Conservation (phyloP, 2,113 vertebrate species). For the Helogale parvula region DNA sequence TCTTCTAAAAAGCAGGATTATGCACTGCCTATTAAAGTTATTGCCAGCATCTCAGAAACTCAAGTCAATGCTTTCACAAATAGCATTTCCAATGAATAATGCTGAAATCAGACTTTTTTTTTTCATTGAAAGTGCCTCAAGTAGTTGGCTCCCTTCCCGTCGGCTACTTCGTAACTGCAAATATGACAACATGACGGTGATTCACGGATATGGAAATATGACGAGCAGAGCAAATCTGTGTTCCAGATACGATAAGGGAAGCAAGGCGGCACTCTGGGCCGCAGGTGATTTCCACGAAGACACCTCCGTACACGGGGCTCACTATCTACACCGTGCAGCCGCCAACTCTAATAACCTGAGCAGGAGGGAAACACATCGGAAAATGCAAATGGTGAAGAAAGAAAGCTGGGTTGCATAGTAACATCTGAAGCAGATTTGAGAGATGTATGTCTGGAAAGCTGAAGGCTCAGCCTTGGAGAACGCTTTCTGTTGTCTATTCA, state of each 20-base stretch:
- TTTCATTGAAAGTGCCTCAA: conserved; percentile 52
- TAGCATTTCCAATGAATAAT: conserved; percentile 75
- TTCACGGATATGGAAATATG: conserved; percentile 72
- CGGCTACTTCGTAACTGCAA: conserved; percentile 70
- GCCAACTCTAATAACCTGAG: conserved; percentile 43
- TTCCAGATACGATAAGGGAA: conserved; percentile 68
- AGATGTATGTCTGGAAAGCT: conserved; percentile 36
- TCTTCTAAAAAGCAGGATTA: conserved; percentile 55
- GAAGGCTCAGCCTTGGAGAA: not conserved
- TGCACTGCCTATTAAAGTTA: conserved; percentile 59
- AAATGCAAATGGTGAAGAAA: conserved; percentile 64
- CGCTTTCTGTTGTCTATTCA: conserved; percentile 31
- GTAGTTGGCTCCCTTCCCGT: conserved; percentile 74
- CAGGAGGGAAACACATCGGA: not conserved
- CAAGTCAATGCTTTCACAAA: conserved; percentile 70
- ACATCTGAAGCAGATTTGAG: conserved; percentile 58
- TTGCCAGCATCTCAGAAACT: conserved; percentile 56
- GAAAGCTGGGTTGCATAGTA: conserved; percentile 25
- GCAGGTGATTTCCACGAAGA: conserved; percentile 69
- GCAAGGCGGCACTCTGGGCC: conserved; percentile 3
- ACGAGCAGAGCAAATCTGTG: conserved; percentile 69
- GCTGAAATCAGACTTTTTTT: conserved; percentile 72
- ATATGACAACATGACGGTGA: conserved; percentile 72
- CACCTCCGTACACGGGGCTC: not conserved
- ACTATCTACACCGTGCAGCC: conserved; percentile 58